Percentiles rank a stretch among this genome's conserved stretches.
phyloP scores from a whole-genome alignment of 2,113 vertebrate genomes.

The Melanerpes aurifrons region DNA sequence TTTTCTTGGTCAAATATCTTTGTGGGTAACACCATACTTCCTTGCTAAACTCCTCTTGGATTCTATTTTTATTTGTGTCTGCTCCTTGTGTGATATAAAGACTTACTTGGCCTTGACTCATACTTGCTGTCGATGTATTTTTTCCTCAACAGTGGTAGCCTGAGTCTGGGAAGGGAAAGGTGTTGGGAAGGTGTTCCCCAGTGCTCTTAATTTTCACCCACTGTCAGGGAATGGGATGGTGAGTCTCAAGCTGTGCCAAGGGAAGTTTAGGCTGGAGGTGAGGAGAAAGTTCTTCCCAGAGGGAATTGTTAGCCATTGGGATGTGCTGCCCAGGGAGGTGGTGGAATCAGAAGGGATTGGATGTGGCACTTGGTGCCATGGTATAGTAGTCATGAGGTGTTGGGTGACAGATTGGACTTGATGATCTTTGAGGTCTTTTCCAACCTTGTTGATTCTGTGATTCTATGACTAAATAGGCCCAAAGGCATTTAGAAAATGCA shows the following conservation, averaged over 20 bases:
- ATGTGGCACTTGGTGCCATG: too few species aligned
- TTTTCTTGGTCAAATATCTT: background rate
- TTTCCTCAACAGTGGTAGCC: background rate
- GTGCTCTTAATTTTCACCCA: background rate
- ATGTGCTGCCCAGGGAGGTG: too few species aligned
- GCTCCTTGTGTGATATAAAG: background rate
- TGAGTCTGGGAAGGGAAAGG: background rate
- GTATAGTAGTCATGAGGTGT: too few species aligned
- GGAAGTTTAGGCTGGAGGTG: too few species aligned
- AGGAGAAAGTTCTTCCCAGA: too few species aligned
- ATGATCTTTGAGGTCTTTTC: too few species aligned
- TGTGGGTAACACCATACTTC: slow-evolving; percentile 31
- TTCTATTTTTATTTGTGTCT: background rate
- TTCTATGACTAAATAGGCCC: background rate
- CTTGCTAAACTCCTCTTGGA: slow-evolving; percentile 18
- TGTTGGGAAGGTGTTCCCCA: background rate
- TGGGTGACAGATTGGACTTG: too few species aligned
- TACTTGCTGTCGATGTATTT: background rate
- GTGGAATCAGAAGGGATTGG: too few species aligned
- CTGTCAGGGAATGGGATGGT: background rate
- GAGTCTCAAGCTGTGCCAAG: background rate
- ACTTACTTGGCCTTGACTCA: background rate
- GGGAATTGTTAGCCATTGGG: too few species aligned
- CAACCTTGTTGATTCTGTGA: too few species aligned
- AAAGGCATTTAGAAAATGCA: background rate